phyloP scores from a whole-genome alignment of 2,888 invertebrate genomes.

The Rhorus exstirpatorius region DNA sequence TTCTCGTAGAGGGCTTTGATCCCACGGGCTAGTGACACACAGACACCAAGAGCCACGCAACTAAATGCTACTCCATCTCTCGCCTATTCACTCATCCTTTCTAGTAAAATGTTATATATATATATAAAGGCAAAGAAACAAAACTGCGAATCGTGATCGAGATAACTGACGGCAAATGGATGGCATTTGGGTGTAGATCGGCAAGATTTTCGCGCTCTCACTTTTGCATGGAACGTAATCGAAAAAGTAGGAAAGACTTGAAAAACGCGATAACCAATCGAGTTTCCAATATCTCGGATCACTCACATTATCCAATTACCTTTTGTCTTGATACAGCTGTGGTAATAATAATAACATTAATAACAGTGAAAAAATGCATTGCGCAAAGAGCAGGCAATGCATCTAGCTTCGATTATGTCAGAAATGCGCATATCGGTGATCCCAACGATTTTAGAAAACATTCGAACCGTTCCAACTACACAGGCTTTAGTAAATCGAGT shows the following conservation, averaged over 20 bases:
- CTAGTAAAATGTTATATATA: not conserved
- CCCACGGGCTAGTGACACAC: slow-evolving; percentile 28
- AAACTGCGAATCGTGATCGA: slow-evolving; percentile 33
- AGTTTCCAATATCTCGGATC: slow-evolving; percentile 49
- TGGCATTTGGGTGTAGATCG: slow-evolving; percentile 17
- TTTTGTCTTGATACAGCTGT: slow-evolving; percentile 35
- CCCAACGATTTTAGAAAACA: slow-evolving; percentile 46
- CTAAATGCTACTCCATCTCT: slow-evolving; percentile 9
- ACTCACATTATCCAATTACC: slow-evolving; percentile 58
- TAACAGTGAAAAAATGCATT: not conserved
- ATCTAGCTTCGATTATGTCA: slow-evolving; percentile 4
- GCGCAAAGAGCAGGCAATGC: slow-evolving; percentile 8
- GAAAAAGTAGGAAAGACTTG: not conserved
- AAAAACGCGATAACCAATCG: slow-evolving; percentile 1
- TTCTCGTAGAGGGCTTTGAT: slow-evolving; percentile 44
- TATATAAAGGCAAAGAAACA: slow-evolving; percentile 6
- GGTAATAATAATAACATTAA: slow-evolving; percentile 4
- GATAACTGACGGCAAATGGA: not conserved
- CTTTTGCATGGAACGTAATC: slow-evolving; percentile 13
- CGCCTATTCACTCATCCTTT: not conserved
- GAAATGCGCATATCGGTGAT: slow-evolving; percentile 30
- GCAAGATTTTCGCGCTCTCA: slow-evolving; percentile 26
- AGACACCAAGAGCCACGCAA: slow-evolving; percentile 12
- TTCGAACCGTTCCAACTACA: slow-evolving; percentile 15
- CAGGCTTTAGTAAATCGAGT: slow-evolving; percentile 2